Evolutionary conservation across 2,797 vertebrate genomes (phyloP), one percentile per base, ranked within the genome.

Genomic region (Myripristis jacobus): DNA sequence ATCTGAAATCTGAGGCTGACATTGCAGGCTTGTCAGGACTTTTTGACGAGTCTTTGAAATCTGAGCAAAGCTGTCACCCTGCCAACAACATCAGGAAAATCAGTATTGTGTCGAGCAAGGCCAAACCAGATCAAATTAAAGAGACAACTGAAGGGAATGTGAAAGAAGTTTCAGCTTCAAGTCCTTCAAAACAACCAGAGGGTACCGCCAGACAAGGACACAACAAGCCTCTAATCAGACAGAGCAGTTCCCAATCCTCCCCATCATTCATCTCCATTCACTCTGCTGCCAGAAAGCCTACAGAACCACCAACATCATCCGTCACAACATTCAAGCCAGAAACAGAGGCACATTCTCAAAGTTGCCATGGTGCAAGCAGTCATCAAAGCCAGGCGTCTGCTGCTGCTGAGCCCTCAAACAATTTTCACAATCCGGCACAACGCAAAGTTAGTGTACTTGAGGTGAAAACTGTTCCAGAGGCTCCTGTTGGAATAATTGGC

Each of bases 211-310:
- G 44, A 44, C 68, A 66, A 58, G 31, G 34, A 1, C 50, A 31
- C 6, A 65, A 59, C 6, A 90, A 83, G 22, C 80, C 86, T 9
- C 70, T 88, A 1, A 27, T 88, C 44, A 83, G 88, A 75, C 91
- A 91, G 70, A 78, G 83, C 8, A 92, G 87, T 36, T 93, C 94
- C 34, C 93, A 94, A 48, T 95, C 95, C 8, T 96, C 95, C 3
- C 96, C 96, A 3, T 96, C 94, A 2, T 97, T 95, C 79, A 97
- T 96, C 87, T 92, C 96, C 64, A 96, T 96, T 7, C 95, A 96
- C 61, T 98, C 95, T 29, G 94, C 96, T 67, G 93, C 95, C 51
- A 95, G 95, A 73, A 97, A 95, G 68, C 91, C 93, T 4, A 52
- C 71, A 0, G 92, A 95, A 19, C 88, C 90, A 71, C 87, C 90